A percentile compares a stretch with the other conserved stretches of the same genome.
Evolutionary conservation across 2,888 invertebrate species (phyloP).

Genomic region (Cephonodes hylas): DNA sequence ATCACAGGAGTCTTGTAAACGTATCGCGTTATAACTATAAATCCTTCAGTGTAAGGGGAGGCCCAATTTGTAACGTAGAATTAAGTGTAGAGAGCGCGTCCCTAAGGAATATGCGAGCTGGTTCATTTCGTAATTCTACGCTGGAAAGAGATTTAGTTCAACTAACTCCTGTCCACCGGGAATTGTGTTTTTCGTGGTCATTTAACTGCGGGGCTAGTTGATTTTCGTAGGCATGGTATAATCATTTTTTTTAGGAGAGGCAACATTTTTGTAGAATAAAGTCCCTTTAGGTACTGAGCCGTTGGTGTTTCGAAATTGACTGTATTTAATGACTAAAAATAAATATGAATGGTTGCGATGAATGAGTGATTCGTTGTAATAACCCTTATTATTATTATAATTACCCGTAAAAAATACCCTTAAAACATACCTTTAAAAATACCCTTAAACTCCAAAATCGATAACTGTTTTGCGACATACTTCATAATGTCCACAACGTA

Average conservation of each 20-base stretch:
- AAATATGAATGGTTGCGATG: not conserved
- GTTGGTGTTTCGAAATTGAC: too few relatives aligned
- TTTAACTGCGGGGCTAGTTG: not conserved
- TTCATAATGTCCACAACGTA: not conserved
- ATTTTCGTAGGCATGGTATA: not conserved
- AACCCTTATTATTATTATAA: too few relatives aligned
- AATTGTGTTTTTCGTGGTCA: slow-evolving; percentile 8
- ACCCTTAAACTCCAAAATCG: too few relatives aligned
- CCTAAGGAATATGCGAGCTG: not conserved
- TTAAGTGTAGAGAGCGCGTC: slow-evolving; percentile 16
- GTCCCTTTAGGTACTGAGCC: too few relatives aligned
- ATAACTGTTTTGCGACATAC: not conserved
- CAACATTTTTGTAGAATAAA: too few relatives aligned
- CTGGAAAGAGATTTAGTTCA: not conserved
- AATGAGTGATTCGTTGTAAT: not conserved
- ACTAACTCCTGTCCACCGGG: not conserved
- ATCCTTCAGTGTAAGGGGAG: slow-evolving; percentile 23
- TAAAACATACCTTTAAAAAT: too few relatives aligned
- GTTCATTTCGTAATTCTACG: slow-evolving; percentile 2
- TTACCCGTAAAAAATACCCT: too few relatives aligned
- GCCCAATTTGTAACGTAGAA: slow-evolving; percentile 30
- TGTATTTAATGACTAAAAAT: too few relatives aligned
- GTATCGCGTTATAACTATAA: slow-evolving; percentile 18
- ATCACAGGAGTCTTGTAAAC: not conserved
- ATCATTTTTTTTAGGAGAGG: not conserved